Evolutionary conservation across 2,888 invertebrate genomes (phyloP), one percentile per base, ranked within the genome.

Genomic region (Lypha dubia): DNA sequence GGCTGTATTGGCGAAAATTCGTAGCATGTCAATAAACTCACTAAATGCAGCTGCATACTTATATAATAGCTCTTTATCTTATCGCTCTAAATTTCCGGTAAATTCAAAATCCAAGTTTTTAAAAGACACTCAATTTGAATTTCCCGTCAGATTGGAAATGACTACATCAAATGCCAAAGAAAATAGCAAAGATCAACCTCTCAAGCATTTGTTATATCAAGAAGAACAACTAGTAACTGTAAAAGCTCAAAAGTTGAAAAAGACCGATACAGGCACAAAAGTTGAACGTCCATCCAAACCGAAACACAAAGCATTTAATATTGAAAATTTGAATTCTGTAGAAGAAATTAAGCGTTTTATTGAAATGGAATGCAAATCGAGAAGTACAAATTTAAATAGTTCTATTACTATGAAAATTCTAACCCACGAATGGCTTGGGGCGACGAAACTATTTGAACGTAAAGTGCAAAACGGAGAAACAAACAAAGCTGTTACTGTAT

Each of bases 351-450:
- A 89, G 35, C 77, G 79, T 3, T 92, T 91, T 44, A 90, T 92
- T n/a, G 67, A 58, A 2, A 74, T 82, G 4, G 92, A 92, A 62
- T 84, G 88, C 2, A 88, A 88, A 51, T 86, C 87, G 0, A 88
- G 92, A 6, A 86, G 87, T 11, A 79, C 85, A n/a, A 81, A 79
- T 1, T 63, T 89, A 0, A 81, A 84, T 0, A 84, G 51, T 7
- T 89, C 89, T 15, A 9, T 88, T 0, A 91, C 91, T 3, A 88
- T 87, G 35, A 41, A 86, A 11, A 88, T 92, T 28, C 77, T 88
- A 17, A 88, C 89, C 28, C 89, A 91, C 41, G 90, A 91, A 65
- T 92, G 92, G 92, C 67, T 87, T 1, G 89, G 88, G 0, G 89
- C 90, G 0, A 89, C 88, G 22, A 90, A 89, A 38, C 79, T 90